Conservation (phyloP, 2,888 invertebrate genomes). For the Opisthograptis luteolata region DNA sequence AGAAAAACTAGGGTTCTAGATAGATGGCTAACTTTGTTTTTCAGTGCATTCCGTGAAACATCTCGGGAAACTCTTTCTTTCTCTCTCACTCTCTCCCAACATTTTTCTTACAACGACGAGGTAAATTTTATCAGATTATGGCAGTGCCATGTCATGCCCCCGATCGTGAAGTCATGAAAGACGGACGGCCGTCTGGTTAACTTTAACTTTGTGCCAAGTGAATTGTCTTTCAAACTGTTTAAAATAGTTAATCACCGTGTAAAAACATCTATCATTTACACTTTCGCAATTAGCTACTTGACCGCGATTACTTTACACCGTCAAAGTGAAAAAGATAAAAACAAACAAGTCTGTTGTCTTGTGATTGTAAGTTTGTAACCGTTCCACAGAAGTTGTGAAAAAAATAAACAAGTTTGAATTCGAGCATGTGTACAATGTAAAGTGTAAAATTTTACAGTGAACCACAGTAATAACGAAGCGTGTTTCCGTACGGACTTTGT, state of each 20-base stretch:
- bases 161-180: slow-evolving; percentile 27
- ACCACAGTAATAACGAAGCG: too few species aligned
- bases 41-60: too few species aligned
- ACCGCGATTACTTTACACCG: slow-evolving; percentile 12
- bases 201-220: slow-evolving; percentile 62
- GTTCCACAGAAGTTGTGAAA: slow-evolving; percentile 1
- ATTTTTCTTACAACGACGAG: neutral
- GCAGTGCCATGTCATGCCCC: slow-evolving; percentile 58
- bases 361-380: too few species aligned
- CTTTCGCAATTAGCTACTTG: slow-evolving; percentile 41
- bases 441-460: too few species aligned
- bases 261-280: slow-evolving; percentile 45
- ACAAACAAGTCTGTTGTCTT: slow-evolving; percentile 4
- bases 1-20: too few species aligned
- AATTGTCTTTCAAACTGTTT: slow-evolving; percentile 46
- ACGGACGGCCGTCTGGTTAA: slow-evolving; percentile 59
- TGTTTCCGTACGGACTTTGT: slow-evolving; percentile 2
- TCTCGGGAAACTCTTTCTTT: too few species aligned
- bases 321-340: slow-evolving; percentile 13
- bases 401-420: slow-evolving; percentile 29
- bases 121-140: slow-evolving; percentile 29
- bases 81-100: neutral
- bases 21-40: too few species aligned
- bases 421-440: slow-evolving; percentile 24
- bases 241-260: slow-evolving; percentile 48